Evolutionary conservation across 1,140 invertebrate species (phyloP).

Genomic region (Oscheius sp.): DNA sequence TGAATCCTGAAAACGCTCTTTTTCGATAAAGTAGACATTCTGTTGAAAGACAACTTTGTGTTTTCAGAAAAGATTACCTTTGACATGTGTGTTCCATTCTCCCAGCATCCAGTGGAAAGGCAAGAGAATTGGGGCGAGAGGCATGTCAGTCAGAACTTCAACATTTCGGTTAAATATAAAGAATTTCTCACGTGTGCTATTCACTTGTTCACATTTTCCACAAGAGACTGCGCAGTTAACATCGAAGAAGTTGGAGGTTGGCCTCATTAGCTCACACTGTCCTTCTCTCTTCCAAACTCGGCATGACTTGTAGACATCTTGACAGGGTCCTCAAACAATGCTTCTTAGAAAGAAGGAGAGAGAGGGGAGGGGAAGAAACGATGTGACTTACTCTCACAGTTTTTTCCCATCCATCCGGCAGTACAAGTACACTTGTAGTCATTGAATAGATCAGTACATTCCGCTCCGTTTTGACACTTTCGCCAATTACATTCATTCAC

Average conservation of each 20-base stretch:
- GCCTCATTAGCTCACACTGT: conserved; percentile 37
- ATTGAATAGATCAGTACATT: conserved; percentile 38
- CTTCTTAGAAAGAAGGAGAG: not conserved
- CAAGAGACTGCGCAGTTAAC: conserved; percentile 41
- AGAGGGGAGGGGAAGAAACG: no score
- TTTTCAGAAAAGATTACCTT: not conserved
- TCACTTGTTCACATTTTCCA: conserved; percentile 9
- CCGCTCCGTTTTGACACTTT: conserved; percentile 37
- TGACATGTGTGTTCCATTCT: conserved; percentile 35
- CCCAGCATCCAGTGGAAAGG: conserved; percentile 39
- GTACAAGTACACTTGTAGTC: conserved; percentile 39
- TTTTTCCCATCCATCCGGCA: conserved; percentile 40
- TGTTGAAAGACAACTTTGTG: not conserved
- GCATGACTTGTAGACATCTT: conserved; percentile 42
- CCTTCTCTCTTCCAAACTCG: conserved; percentile 40
- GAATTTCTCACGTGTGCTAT: conserved; percentile 3
- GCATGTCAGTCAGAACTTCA: conserved; percentile 11
- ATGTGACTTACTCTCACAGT: conserved; percentile 43
- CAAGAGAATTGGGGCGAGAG: conserved; percentile 36
- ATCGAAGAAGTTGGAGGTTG: conserved; percentile 37
- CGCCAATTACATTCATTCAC: conserved; percentile 34
- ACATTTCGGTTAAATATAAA: conserved; percentile 3
- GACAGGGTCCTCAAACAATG: conserved; percentile 35
- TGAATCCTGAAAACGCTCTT: conserved; percentile 17
- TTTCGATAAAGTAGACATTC: not conserved